Percentiles rank a stretch among this genome's conserved stretches.
phyloP scores from a whole-genome alignment of 92 coral and sea anemone genomes.

The Isaurus tuberculatus region DNA sequence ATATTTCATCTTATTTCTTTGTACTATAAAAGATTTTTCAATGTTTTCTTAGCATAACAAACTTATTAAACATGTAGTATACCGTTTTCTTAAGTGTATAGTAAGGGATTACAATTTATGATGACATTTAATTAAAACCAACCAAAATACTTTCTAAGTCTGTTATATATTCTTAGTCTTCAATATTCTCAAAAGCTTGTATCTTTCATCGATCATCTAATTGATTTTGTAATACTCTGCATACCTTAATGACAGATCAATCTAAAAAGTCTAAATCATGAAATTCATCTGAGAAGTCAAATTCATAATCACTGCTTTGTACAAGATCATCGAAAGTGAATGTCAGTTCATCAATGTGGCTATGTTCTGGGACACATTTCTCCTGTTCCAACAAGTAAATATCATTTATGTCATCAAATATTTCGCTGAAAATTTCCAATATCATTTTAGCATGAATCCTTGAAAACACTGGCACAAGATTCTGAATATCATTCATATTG shows the following conservation, averaged over 20 bases:
- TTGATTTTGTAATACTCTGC: slow-evolving; percentile 23
- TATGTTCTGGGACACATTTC: slow-evolving; percentile 29
- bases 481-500: slow-evolving; percentile 33
- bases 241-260: slow-evolving; percentile 30
- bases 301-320: slow-evolving; percentile 37
- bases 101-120: too few relatives aligned
- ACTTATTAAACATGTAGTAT: too few relatives aligned
- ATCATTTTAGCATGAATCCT: slow-evolving; percentile 42
- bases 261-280: slow-evolving; percentile 31
- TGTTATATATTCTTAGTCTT: too few relatives aligned
- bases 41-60: too few relatives aligned
- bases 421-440: slow-evolving; percentile 42
- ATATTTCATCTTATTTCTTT: too few relatives aligned
- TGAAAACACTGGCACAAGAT: slow-evolving; percentile 36
- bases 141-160: too few relatives aligned
- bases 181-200: too few relatives aligned
- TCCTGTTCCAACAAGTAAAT: slow-evolving; percentile 28
- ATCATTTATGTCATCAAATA: slow-evolving; percentile 41
- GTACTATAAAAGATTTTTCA: too few relatives aligned
- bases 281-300: slow-evolving; percentile 29
- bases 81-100: too few relatives aligned
- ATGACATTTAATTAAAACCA: too few relatives aligned
- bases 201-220: too few relatives aligned
- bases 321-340: slow-evolving; percentile 45
- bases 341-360: slow-evolving; percentile 28